These are phyloP conservation scores for Cephonodes hylas DNA, from an alignment of 2,888 invertebrate species.

Conservation along the genomic window DNA sequence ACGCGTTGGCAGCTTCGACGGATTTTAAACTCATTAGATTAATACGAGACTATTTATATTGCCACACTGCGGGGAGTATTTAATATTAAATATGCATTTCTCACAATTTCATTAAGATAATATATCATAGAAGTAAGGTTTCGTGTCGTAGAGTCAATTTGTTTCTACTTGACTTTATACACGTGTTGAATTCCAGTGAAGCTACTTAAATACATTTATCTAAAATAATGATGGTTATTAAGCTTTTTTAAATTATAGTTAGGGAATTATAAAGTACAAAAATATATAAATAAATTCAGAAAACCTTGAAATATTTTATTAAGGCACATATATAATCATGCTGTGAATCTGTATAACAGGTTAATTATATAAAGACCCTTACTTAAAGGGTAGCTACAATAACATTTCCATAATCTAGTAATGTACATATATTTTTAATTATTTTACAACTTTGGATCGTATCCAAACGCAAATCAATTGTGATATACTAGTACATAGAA, in stretches of 20 bases:
- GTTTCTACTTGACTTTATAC: neutral
- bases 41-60: neutral
- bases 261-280: neutral
- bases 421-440: neutral
- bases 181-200: neutral
- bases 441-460: conserved; percentile 14
- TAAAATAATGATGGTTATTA: neutral
- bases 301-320: neutral
- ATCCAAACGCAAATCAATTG: conserved; percentile 23
- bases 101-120: neutral
- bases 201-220: neutral
- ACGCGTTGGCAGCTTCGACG: conserved; percentile 74
- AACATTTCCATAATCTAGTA: neutral
- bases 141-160: no score
- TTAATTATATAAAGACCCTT: neutral
- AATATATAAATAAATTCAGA: neutral
- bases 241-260: neutral
- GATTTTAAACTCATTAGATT: conserved; percentile 53
- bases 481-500: conserved; percentile 9
- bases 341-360: neutral
- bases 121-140: no score
- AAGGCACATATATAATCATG: neutral
- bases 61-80: neutral
- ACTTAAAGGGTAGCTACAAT: neutral
- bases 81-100: neutral